Conservation (phyloP, 1,140 invertebrate genomes). For the Harpegnathos saltator region DNA sequence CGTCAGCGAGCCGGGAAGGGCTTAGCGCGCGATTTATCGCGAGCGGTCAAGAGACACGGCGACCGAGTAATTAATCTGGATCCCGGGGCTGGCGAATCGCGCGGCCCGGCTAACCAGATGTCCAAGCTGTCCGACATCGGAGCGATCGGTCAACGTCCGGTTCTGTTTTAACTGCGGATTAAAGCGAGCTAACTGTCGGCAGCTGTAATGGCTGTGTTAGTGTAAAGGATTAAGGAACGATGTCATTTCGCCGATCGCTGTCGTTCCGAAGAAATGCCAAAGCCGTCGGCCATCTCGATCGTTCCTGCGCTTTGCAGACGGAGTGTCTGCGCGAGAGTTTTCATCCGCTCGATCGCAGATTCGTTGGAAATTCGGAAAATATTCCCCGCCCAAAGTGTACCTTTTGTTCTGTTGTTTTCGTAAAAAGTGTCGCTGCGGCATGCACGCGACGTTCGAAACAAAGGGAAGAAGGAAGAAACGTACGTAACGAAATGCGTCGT, state of each 20-base stretch:
- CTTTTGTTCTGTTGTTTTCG: no score
- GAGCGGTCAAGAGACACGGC: constrained; percentile 52
- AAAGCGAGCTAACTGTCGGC: constrained; percentile 72
- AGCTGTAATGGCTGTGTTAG: constrained; percentile 68
- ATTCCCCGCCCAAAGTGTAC: no score
- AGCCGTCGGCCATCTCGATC: not conserved
- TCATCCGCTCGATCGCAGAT: no score
- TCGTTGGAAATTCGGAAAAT: no score
- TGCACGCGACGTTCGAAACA: not conserved
- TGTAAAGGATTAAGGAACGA: constrained; percentile 68
- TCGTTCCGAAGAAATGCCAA: constrained; percentile 8
- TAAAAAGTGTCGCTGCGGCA: no score
- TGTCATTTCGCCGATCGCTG: constrained; percentile 1
- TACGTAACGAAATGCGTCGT: not conserved
- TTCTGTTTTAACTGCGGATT: constrained; percentile 80
- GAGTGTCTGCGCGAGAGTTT: not conserved
- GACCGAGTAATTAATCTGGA: constrained; percentile 78
- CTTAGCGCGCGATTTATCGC: constrained; percentile 74
- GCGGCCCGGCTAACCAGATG: constrained; percentile 73
- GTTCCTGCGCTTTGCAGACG: not conserved
- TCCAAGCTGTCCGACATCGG: constrained; percentile 69
- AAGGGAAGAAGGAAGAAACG: not conserved
- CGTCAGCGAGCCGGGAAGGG: constrained; percentile 24
- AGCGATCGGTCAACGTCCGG: constrained; percentile 80
- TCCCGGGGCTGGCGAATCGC: constrained; percentile 61